phyloP scores from a whole-genome alignment of 92 coral and sea anemone genomes.

The Palythoa heliodiscus region DNA sequence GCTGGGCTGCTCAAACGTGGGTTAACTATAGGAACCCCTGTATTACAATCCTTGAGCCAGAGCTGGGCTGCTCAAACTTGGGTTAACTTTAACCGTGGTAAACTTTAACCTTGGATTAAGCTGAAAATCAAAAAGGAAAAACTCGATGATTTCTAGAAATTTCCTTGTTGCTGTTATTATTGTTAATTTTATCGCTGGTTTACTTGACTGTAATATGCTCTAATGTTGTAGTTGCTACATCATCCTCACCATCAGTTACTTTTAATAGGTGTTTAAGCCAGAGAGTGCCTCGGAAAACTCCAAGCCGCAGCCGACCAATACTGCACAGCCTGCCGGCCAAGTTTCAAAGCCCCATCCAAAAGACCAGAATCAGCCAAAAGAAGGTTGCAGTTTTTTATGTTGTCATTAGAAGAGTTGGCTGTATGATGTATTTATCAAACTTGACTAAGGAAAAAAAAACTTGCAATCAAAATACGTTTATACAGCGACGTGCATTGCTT shows the following conservation, averaged over 20 bases:
- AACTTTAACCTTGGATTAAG: neutral
- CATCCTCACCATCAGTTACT: neutral
- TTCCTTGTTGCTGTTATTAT: neutral
- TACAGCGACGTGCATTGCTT: no score
- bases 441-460: neutral
- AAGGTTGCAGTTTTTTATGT: neutral
- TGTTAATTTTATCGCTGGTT: neutral
- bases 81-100: no score
- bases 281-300: neutral
- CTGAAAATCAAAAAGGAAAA: no score
- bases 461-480: no score
- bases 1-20: no score
- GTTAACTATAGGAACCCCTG: no score
- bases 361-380: conserved; percentile 22
- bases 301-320: neutral
- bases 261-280: conserved; percentile 13
- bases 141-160: no score
- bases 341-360: neutral
- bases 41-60: no score
- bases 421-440: neutral
- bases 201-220: no score
- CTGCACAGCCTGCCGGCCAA: neutral
- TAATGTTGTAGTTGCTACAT: neutral
- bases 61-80: no score
- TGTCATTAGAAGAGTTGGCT: neutral